These are phyloP conservation scores for Platichthys flesus DNA, from an alignment of 2,113 vertebrate genomes.

Conservation along the genomic window DNA sequence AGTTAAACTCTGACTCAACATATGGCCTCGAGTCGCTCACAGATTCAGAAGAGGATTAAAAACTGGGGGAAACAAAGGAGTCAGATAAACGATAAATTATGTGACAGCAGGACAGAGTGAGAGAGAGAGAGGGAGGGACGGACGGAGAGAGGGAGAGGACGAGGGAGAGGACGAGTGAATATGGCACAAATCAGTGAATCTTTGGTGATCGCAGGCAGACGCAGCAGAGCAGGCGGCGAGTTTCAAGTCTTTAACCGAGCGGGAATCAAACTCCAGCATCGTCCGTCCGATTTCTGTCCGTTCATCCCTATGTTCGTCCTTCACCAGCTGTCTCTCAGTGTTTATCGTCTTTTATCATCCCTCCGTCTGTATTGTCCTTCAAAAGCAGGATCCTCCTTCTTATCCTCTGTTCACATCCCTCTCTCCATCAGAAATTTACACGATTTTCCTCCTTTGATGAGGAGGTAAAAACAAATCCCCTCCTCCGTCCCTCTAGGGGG, in stretches of 20 bases:
- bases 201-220: conserved; percentile 54
- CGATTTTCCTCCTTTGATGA: neutral
- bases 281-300: neutral
- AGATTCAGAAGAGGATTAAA: conserved; percentile 46
- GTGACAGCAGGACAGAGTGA: conserved; percentile 52
- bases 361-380: neutral
- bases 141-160: conserved; percentile 14
- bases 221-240: conserved; percentile 17
- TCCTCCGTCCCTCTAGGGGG: conserved; percentile 35
- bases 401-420: conserved; percentile 9
- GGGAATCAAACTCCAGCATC: conserved; percentile 2
- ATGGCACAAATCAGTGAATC: conserved; percentile 69
- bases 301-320: conserved; percentile 2
- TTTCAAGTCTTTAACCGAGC: conserved; percentile 11
- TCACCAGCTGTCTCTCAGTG: neutral
- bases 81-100: conserved; percentile 37
- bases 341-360: conserved; percentile 5
- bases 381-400: neutral
- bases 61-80: conserved; percentile 36
- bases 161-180: conserved; percentile 25
- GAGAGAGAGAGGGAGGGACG: conserved; percentile 28
- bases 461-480: neutral
- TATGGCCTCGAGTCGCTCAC: conserved; percentile 72
- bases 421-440: conserved; percentile 21
- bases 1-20: conserved; percentile 63